A percentile compares a stretch with the other conserved stretches of the same genome.
Conservation (phyloP, 2,797 vertebrate species). For the Molossus molossus region DNA sequence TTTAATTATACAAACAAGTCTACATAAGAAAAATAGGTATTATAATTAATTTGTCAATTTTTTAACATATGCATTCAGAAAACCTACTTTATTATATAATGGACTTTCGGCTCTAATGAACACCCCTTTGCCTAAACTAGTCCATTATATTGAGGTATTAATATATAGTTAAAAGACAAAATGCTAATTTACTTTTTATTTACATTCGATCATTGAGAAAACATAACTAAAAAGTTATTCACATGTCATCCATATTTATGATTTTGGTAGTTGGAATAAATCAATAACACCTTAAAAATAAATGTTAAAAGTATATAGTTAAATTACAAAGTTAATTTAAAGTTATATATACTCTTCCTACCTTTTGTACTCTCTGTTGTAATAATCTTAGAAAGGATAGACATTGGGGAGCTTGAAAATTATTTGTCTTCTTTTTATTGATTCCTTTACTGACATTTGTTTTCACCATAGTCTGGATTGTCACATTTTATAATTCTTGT, state of each 20-base stretch:
- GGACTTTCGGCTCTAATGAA: too few relatives aligned
- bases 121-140: too few relatives aligned
- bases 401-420: not conserved
- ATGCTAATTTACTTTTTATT: not conserved
- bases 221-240: not conserved
- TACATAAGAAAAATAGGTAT: too few relatives aligned
- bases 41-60: too few relatives aligned
- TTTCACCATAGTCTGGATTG: not conserved
- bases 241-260: not conserved
- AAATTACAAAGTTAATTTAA: not conserved
- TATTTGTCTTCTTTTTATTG: not conserved
- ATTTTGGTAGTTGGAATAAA: not conserved
- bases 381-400: not conserved
- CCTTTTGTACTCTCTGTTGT: not conserved
- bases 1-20: too few relatives aligned
- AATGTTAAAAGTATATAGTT: not conserved
- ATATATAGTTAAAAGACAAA: not conserved
- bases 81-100: too few relatives aligned
- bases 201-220: not conserved
- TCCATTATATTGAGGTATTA: not conserved
- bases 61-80: too few relatives aligned
- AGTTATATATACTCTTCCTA: not conserved
- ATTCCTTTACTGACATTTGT: not conserved
- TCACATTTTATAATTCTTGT: slow-evolving; percentile 14
- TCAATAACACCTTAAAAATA: not conserved